These are phyloP conservation scores for Teinopalpus imperialis DNA, from an alignment of 2,888 invertebrate species.

Conservation along the genomic window DNA sequence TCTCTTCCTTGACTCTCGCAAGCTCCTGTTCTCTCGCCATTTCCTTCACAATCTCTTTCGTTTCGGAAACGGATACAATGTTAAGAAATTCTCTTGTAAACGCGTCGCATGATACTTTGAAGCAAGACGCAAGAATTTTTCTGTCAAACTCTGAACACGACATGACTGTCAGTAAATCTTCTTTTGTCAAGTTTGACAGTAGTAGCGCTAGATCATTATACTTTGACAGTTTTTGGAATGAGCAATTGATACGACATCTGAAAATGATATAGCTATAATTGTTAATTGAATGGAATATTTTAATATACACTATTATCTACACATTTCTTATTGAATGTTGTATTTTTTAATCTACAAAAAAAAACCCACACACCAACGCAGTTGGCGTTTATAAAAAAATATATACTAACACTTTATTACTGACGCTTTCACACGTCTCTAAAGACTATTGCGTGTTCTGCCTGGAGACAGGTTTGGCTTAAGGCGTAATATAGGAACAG, in stretches of 20 bases:
- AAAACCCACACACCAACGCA: too few species aligned
- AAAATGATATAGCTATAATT: too few species aligned
- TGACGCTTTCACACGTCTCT: too few species aligned
- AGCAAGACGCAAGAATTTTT: conserved; percentile 72
- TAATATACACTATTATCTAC: too few species aligned
- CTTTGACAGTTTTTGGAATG: conserved; percentile 51
- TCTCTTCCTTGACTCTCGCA: conserved; percentile 52
- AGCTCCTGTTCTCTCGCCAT: conserved; percentile 50
- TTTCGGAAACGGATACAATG: conserved; percentile 54
- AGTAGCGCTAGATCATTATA: conserved; percentile 58
- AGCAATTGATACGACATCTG: conserved; percentile 60
- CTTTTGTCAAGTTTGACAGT: conserved; percentile 55
- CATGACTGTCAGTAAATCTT: conserved; percentile 70
- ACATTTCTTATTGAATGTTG: too few species aligned
- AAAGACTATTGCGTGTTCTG: too few species aligned
- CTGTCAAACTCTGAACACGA: conserved; percentile 73
- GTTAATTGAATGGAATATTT: too few species aligned
- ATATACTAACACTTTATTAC: too few species aligned
- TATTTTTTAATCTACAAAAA: too few species aligned
- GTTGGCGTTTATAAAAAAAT: too few species aligned
- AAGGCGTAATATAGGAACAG: too few species aligned
- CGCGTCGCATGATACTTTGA: conserved; percentile 71
- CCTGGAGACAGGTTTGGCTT: too few species aligned
- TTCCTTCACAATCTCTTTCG: conserved; percentile 62
- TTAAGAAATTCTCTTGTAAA: conserved; percentile 69